A percentile compares a stretch with the other conserved stretches of the same genome.
phyloP scores from a whole-genome alignment of 53 echinoderm and acorn worm genomes.

The Antedon mediterranea region DNA sequence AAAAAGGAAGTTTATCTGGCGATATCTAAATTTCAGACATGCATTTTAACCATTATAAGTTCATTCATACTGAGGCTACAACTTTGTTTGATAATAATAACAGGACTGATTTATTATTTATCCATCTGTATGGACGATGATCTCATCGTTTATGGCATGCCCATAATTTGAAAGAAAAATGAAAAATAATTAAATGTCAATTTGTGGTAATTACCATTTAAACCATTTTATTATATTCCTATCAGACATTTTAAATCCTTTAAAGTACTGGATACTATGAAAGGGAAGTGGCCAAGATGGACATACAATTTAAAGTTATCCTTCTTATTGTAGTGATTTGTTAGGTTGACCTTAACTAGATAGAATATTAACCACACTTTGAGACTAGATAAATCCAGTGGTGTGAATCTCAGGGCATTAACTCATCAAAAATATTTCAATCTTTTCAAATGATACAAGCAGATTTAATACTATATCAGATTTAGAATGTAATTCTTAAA shows the following conservation, averaged over 20 bases:
- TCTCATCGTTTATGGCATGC: not conserved
- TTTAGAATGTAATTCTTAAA: no score
- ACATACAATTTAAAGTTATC: not conserved
- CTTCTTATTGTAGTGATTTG: no score
- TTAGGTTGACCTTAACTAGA: no score
- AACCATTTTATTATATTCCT: not conserved
- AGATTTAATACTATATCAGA: not conserved
- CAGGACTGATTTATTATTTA: no score
- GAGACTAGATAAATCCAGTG: not conserved
- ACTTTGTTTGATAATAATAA: no score
- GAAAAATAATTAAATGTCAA: not conserved
- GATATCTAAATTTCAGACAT: no score
- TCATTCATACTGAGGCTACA: no score
- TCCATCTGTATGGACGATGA: no score
- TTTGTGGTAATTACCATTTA: not conserved
- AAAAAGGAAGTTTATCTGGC: no score
- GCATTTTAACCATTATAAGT: no score
- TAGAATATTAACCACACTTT: not conserved
- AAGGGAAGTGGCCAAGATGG: not conserved
- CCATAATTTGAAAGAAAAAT: not conserved
- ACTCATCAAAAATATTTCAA: not conserved
- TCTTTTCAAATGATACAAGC: not conserved
- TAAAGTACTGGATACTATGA: not conserved
- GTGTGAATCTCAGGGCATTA: not conserved
- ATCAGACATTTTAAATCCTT: not conserved